Conservation (phyloP, 2,797 vertebrate genomes). For the Lepus townsendii region DNA sequence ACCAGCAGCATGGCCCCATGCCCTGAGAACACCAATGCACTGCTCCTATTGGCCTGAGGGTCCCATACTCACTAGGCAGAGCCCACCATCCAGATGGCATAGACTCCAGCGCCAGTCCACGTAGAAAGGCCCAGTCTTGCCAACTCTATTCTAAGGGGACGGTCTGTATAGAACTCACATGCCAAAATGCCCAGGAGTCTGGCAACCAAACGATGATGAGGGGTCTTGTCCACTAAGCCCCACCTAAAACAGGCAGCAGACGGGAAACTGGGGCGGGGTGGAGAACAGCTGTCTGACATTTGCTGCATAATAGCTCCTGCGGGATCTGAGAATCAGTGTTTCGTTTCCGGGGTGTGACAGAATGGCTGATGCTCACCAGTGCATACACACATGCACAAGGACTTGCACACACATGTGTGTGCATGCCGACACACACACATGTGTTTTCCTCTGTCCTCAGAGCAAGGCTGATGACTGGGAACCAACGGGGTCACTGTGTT, state of each 20-base stretch:
- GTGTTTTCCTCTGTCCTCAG: neutral
- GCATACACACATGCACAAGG: neutral
- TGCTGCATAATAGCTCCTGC: conserved; percentile 65
- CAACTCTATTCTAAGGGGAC: conserved; percentile 59
- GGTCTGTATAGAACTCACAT: neutral
- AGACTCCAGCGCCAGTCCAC: conserved; percentile 58
- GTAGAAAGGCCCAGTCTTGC: conserved; percentile 59
- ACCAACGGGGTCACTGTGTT: neutral
- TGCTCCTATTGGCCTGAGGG: conserved; percentile 53
- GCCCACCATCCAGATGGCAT: conserved; percentile 66
- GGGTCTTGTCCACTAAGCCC: conserved; percentile 59
- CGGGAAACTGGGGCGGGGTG: conserved; percentile 71
- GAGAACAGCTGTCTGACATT: conserved; percentile 80
- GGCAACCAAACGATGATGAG: conserved; percentile 70
- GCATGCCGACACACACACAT: neutral
- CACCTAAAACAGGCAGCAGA: conserved; percentile 71
- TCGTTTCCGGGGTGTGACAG: conserved; percentile 52
- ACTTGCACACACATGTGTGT: neutral
- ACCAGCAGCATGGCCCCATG: conserved; percentile 47
- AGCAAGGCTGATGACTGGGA: neutral
- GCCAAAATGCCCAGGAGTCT: conserved; percentile 59
- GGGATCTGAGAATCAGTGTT: conserved; percentile 77
- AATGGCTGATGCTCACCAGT: neutral
- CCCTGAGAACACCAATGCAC: neutral
- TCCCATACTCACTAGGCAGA: neutral